Conservation (phyloP, 1,140 invertebrate species). For the Diachasma alloeum region DNA sequence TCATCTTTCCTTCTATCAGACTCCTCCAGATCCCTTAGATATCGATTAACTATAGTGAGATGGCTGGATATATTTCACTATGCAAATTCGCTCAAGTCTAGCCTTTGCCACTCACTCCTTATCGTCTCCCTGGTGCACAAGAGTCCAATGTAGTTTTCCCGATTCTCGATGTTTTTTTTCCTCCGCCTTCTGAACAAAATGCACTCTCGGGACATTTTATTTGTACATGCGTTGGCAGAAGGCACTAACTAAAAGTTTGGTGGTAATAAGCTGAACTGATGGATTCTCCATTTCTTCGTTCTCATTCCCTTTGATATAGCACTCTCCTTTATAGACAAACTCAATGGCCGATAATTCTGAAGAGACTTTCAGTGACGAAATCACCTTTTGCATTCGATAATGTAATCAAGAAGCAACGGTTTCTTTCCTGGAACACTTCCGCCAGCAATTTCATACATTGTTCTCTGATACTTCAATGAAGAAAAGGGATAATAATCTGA, state of each 20-base stretch:
- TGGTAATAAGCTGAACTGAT: neutral
- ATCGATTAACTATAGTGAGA: neutral
- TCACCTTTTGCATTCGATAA: neutral
- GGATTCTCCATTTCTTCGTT: neutral
- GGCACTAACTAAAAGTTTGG: neutral
- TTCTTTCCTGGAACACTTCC: neutral
- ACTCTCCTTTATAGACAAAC: neutral
- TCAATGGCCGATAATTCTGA: neutral
- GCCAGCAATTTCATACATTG: neutral
- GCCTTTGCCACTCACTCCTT: constrained; percentile 3
- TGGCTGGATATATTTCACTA: neutral
- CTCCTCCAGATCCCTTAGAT: neutral
- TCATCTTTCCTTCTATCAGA: neutral
- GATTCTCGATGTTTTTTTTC: neutral
- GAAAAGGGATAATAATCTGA: neutral
- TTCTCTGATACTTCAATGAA: neutral
- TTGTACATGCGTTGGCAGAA: neutral
- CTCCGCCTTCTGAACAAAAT: neutral
- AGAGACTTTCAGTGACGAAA: neutral
- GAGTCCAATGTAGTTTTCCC: neutral
- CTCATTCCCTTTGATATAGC: neutral
- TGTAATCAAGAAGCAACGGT: neutral
- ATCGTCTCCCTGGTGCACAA: neutral
- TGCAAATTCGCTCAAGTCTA: neutral
- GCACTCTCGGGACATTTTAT: neutral